Percentiles rank a stretch among this genome's conserved stretches.
Conservation (phyloP, 1,140 invertebrate species). For the Pseudomyrmex concolor region DNA sequence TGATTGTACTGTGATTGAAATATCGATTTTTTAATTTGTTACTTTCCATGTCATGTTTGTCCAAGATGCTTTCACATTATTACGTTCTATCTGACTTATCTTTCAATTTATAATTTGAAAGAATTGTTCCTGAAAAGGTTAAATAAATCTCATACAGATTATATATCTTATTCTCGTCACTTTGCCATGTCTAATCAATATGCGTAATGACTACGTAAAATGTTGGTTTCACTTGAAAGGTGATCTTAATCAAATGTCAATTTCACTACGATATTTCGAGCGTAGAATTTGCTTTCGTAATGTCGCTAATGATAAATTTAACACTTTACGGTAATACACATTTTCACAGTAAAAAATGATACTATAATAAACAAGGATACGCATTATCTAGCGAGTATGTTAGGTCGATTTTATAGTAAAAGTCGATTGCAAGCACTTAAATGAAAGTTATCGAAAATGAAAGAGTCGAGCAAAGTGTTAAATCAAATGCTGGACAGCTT, state of each 20-base stretch:
- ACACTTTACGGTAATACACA: slow-evolving; percentile 25
- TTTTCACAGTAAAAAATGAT: background rate
- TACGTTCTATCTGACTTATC: background rate
- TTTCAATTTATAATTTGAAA: slow-evolving; percentile 7
- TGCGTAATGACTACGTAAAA: slow-evolving; percentile 50
- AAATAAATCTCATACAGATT: slow-evolving; percentile 45
- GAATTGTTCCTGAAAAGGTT: slow-evolving; percentile 42
- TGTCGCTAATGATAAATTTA: slow-evolving; percentile 31
- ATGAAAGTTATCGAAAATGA: slow-evolving; percentile 75
- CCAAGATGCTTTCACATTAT: slow-evolving; percentile 5
- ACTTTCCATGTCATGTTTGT: slow-evolving; percentile 5
- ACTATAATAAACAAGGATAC: slow-evolving; percentile 36
- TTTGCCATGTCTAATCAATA: slow-evolving; percentile 23
- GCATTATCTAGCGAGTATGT: slow-evolving; percentile 32
- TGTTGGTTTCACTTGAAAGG: slow-evolving; percentile 26
- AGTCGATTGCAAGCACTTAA: slow-evolving; percentile 59
- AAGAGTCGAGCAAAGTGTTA: slow-evolving; percentile 62
- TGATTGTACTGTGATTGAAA: background rate
- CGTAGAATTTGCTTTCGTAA: slow-evolving; percentile 35
- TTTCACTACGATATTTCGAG: slow-evolving; percentile 23
- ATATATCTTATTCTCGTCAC: slow-evolving; percentile 33
- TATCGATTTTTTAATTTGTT: slow-evolving; percentile 5
- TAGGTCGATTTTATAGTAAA: slow-evolving; percentile 68
- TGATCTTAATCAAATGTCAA: slow-evolving; percentile 55
- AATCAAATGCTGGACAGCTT: slow-evolving; percentile 48